A percentile compares a stretch with the other conserved stretches of the same genome.
phyloP scores from a whole-genome alignment of 2,888 invertebrate species.

The Lamellibrachia columna region DNA sequence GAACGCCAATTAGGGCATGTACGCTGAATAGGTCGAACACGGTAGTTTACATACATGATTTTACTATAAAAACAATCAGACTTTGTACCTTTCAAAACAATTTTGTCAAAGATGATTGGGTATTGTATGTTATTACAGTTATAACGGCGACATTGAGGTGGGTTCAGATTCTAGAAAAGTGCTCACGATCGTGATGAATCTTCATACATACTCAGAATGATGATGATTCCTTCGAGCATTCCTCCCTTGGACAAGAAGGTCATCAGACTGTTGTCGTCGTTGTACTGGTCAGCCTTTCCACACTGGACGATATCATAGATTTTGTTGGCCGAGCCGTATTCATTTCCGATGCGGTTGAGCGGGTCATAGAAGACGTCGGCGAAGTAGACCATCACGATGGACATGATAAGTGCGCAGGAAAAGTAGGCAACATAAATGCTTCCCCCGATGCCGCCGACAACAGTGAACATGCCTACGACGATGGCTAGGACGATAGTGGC shows the following conservation, averaged over 20 bases:
- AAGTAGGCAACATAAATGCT: conserved; percentile 42
- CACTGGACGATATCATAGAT: conserved; percentile 27
- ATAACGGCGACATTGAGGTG: too few relatives aligned
- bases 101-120: too few relatives aligned
- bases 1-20: too few relatives aligned
- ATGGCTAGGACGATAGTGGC: conserved; percentile 35
- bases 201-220: conserved; percentile 37
- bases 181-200: not conserved
- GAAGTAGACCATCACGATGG: conserved; percentile 34
- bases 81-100: too few relatives aligned
- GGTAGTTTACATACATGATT: too few relatives aligned
- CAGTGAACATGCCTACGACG: conserved; percentile 35
- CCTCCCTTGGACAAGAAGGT: conserved; percentile 40
- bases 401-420: conserved; percentile 30
- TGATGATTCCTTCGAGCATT: conserved; percentile 36
- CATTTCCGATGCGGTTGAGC: conserved; percentile 28
- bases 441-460: conserved; percentile 43
- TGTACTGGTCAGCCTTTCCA: conserved; percentile 20
- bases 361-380: conserved; percentile 38
- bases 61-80: too few relatives aligned
- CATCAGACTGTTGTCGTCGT: conserved; percentile 33
- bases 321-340: conserved; percentile 22
- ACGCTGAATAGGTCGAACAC: too few relatives aligned
- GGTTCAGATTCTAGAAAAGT: too few relatives aligned
- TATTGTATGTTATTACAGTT: too few relatives aligned